These are phyloP conservation scores for Athalia cordata DNA, from an alignment of 2,888 invertebrate genomes.

Conservation along the genomic window DNA sequence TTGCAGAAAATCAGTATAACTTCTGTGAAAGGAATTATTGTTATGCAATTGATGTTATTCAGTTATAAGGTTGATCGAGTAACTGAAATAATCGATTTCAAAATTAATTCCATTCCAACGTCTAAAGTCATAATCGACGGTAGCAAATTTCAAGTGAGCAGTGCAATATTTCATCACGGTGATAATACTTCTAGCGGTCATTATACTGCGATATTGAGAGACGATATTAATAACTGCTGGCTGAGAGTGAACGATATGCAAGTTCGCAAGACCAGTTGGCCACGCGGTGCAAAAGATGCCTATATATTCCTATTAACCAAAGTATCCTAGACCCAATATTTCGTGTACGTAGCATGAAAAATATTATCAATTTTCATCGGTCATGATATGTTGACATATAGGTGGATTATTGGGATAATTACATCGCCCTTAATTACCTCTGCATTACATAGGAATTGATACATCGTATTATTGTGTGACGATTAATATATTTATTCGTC, in stretches of 20 bases:
- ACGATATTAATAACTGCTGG: not conserved
- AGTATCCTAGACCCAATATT: not conserved
- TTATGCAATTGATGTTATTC: slow-evolving; percentile 1
- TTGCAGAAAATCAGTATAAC: not conserved
- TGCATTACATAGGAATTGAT: no score
- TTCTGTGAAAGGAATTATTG: not conserved
- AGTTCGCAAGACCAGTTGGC: slow-evolving; percentile 39
- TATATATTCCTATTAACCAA: slow-evolving; percentile 32
- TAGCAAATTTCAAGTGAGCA: not conserved
- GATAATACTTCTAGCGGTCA: slow-evolving; percentile 17
- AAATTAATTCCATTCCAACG: slow-evolving; percentile 38
- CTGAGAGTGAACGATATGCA: slow-evolving; percentile 28
- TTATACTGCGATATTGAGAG: slow-evolving; percentile 39
- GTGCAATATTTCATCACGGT: slow-evolving; percentile 46
- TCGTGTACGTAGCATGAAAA: no score
- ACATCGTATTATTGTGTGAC: no score
- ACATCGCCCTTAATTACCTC: no score
- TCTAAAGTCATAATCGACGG: not conserved
- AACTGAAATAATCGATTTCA: slow-evolving; percentile 19
- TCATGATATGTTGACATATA: no score
- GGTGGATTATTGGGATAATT: no score
- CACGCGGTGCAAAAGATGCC: slow-evolving; percentile 37
- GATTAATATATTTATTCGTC: no score
- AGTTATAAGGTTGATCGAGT: not conserved
- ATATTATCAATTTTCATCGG: no score